Evolutionary conservation across 2,888 invertebrate species (phyloP), one percentile per base, ranked within the genome.

Genomic region (Dorcus parallelipipedus): DNA sequence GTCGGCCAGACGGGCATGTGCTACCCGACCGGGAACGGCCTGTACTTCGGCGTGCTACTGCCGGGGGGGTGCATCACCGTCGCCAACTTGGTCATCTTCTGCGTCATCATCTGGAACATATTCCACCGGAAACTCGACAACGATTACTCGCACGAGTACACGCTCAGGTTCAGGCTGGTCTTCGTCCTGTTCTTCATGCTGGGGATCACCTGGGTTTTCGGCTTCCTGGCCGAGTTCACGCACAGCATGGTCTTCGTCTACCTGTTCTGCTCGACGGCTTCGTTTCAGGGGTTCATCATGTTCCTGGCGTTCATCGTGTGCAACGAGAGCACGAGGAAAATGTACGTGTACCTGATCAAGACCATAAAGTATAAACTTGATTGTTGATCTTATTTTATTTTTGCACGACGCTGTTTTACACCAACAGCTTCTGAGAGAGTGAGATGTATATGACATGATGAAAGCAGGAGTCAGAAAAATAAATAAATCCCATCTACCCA

Each of bases 151-250:
- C 49, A 58, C 9, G 71, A 78, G 2, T 79, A 80, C 57, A 63
- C 82, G 10, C 79, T 84, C 17, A 84, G 84, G 68, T 80, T 84
- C 54, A 79, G 84, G 14, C 79, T 85, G 43, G 83, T 83, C 51
- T 79, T 84, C 57, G 69, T 85, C 41, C 73, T 86, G n/a, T 85
- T 85, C 54, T 86, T 84, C 60, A 76, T 85, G 56, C 80, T 85
- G 54, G 85, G 86, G 3, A 70, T 86, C 23, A 84, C 84, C 5
- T 85, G 86, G 86, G 60, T 82, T 3, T 85, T 85, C 65, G 86
- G 84, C 20, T 68, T 85, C 0, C 75, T 83, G 0, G 78, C 81
- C 14, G 79, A 82, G 10, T 61, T 76, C 33, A 63, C 68, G n/a
- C 64, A 64, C 2, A 65, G 68, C 38, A 43, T 66, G 14, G 39